Evolutionary conservation across 2,797 vertebrate genomes (phyloP).

Genomic region (Alectoris magna): DNA sequence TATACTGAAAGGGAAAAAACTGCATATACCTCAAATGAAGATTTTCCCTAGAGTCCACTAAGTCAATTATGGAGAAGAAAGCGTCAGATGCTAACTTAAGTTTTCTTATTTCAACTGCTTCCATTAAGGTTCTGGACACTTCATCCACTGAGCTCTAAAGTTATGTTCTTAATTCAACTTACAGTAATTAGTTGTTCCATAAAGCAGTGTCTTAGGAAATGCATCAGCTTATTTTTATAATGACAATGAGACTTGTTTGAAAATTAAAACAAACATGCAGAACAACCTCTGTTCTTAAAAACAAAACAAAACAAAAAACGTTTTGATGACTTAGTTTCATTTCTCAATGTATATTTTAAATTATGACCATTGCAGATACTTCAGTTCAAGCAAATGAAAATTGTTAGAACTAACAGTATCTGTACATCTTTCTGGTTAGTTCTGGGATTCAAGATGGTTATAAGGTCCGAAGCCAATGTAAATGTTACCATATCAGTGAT

Average conservation of each 20-base stretch:
- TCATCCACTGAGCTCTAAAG: not conserved
- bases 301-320: no score
- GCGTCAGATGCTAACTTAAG: not conserved
- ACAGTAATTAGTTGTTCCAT: not conserved
- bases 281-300: not conserved
- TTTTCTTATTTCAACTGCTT: not conserved
- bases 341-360: not conserved
- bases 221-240: not conserved
- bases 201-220: not conserved
- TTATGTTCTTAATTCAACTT: not conserved
- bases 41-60: not conserved
- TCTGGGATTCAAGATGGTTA: not conserved
- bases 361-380: not conserved
- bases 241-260: accelerated
- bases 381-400: not conserved
- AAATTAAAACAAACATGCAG: not conserved
- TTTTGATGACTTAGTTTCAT: not conserved
- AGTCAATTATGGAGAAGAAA: not conserved
- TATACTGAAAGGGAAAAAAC: not conserved
- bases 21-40: not conserved
- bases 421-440: not conserved
- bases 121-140: not conserved
- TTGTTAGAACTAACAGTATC: not conserved
- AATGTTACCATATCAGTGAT: not conserved
- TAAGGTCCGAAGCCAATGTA: not conserved